Percentiles rank a stretch among this genome's conserved stretches.
phyloP scores from a whole-genome alignment of 2,888 invertebrate genomes.

The Stenichneumon culpator region DNA sequence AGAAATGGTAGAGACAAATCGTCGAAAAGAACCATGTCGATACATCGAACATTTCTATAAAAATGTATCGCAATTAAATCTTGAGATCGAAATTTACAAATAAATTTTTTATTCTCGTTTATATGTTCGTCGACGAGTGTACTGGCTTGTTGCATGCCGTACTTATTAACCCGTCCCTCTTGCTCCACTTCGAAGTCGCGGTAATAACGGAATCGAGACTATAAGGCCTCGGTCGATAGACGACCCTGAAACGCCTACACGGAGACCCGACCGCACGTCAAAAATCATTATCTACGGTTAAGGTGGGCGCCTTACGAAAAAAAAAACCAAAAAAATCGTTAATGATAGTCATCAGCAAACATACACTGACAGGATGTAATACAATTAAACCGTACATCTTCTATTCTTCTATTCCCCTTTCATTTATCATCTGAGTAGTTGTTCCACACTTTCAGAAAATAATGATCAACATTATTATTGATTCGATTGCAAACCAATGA shows the following conservation, averaged over 20 bases:
- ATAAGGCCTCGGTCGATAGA: background rate
- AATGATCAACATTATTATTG: no score
- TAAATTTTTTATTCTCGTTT: conserved; percentile 41
- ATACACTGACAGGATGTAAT: no score
- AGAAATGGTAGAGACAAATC: conserved; percentile 62
- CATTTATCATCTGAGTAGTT: no score
- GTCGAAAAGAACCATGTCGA: background rate
- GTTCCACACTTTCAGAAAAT: no score
- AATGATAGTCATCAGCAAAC: no score
- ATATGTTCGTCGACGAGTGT: background rate
- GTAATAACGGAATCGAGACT: background rate
- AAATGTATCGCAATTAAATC: conserved; percentile 11
- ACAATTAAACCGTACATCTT: no score
- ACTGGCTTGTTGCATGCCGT: conserved; percentile 23
- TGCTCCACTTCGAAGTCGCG: background rate
- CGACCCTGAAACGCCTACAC: background rate
- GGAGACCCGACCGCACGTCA: background rate
- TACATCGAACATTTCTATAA: background rate
- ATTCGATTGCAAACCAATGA: no score
- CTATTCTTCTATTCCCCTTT: no score
- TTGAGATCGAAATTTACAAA: conserved; percentile 6
- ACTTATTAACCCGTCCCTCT: conserved; percentile 33
- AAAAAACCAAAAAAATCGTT: background rate
- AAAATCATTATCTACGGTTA: background rate
- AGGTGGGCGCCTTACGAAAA: background rate